Conservation (phyloP, 2,888 invertebrate genomes). For the Dusona sp. region DNA sequence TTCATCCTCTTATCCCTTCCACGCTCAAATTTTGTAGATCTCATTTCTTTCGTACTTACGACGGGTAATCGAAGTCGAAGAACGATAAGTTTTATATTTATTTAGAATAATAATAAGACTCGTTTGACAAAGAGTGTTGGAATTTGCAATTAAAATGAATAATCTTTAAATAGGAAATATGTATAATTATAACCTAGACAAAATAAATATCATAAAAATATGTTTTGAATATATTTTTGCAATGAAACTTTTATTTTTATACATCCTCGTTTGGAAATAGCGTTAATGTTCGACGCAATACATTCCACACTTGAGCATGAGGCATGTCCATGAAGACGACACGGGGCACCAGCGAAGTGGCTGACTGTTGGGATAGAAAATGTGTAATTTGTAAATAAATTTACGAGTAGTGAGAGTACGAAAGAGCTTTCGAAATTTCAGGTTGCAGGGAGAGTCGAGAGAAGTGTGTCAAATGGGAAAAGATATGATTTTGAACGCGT, state of each 20-base stretch:
- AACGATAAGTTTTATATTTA: neutral
- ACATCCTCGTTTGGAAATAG: too few relatives aligned
- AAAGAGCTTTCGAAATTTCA: neutral
- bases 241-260: too few relatives aligned
- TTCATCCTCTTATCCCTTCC: constrained; percentile 11
- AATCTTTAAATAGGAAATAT: neutral
- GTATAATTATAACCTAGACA: neutral
- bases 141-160: neutral
- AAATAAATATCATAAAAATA: neutral
- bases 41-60: constrained; percentile 6
- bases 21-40: neutral
- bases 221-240: too few relatives aligned
- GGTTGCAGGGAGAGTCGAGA: neutral
- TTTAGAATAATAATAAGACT: neutral
- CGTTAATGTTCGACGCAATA: too few relatives aligned
- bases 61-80: constrained; percentile 8
- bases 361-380: neutral
- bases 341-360: neutral
- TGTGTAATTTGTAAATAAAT: constrained; percentile 3
- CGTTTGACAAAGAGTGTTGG: too few relatives aligned
- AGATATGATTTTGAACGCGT: constrained; percentile 35
- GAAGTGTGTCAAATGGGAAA: constrained; percentile 45
- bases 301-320: neutral
- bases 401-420: neutral
- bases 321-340: neutral